Evolutionary conservation across 1,140 invertebrate species (phyloP).

Genomic region (Agrilus planipennis): DNA sequence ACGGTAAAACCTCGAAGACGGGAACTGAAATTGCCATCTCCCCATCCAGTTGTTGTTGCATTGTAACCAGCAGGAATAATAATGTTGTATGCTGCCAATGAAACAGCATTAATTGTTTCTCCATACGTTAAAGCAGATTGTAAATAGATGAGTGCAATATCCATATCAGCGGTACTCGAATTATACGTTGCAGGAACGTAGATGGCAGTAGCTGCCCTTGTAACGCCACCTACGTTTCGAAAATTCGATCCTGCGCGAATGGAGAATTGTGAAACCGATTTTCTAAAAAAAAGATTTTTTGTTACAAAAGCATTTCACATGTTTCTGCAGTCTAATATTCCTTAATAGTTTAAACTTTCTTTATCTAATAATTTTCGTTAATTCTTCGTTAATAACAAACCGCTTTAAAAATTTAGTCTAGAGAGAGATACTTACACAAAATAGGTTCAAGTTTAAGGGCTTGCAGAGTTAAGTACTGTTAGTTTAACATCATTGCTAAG

Average conservation of each 20-base stretch:
- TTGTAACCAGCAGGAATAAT: background rate
- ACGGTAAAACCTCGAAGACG: no score
- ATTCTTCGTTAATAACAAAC: no score
- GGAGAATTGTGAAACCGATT: background rate
- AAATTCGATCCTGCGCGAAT: background rate
- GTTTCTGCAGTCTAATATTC: background rate
- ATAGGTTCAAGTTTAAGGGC: no score
- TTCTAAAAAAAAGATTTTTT: background rate
- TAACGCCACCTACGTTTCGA: background rate
- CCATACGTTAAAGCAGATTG: background rate
- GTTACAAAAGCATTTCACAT: background rate
- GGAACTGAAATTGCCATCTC: no score
- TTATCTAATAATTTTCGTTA: no score
- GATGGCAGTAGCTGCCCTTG: background rate
- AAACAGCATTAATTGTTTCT: background rate
- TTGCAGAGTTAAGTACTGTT: no score
- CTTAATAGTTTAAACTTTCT: no score
- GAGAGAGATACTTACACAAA: background rate
- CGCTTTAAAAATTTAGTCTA: background rate
- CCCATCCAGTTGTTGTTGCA: conserved; percentile 3
- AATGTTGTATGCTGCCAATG: background rate
- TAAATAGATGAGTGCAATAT: background rate
- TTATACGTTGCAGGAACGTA: background rate
- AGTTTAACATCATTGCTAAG: no score
- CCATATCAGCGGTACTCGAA: background rate